Evolutionary conservation across 2,113 vertebrate species (phyloP).

Genomic region (Herpetotheres cachinnans): DNA sequence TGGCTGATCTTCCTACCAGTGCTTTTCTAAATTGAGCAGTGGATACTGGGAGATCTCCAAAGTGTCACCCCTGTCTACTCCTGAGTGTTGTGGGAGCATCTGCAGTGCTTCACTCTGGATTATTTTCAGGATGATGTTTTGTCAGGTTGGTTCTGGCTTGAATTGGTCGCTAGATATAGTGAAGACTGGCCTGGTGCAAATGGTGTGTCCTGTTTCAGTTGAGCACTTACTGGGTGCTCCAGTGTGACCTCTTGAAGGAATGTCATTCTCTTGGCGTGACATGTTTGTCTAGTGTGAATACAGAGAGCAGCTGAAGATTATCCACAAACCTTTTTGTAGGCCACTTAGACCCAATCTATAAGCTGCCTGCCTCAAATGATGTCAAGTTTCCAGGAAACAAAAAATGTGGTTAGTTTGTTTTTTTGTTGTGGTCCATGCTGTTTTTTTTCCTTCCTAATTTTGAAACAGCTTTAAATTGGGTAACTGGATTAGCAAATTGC

Average conservation of each 20-base stretch:
- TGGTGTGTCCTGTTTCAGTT: background rate
- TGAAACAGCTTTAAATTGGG: background rate
- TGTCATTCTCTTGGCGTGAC: background rate
- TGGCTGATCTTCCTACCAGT: too few species aligned
- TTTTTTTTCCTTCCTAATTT: background rate
- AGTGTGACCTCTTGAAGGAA: accelerated
- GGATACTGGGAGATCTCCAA: background rate
- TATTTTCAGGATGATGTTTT: background rate
- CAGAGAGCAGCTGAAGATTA: background rate
- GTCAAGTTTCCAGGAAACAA: background rate
- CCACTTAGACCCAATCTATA: background rate
- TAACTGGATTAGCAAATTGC: constrained; percentile 18
- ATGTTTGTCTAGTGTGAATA: accelerated
- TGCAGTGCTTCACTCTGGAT: background rate
- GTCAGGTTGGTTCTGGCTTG: background rate
- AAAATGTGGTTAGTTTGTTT: background rate
- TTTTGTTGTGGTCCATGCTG: background rate
- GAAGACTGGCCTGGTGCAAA: background rate
- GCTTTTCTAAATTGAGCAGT: background rate
- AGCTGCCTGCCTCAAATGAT: background rate
- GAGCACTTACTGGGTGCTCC: accelerated
- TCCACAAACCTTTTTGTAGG: background rate
- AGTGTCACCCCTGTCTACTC: background rate
- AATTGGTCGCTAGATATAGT: accelerated
- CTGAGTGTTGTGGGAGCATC: background rate